Evolutionary conservation across 1,140 invertebrate species (phyloP).

Genomic region (Conus ventricosus): DNA sequence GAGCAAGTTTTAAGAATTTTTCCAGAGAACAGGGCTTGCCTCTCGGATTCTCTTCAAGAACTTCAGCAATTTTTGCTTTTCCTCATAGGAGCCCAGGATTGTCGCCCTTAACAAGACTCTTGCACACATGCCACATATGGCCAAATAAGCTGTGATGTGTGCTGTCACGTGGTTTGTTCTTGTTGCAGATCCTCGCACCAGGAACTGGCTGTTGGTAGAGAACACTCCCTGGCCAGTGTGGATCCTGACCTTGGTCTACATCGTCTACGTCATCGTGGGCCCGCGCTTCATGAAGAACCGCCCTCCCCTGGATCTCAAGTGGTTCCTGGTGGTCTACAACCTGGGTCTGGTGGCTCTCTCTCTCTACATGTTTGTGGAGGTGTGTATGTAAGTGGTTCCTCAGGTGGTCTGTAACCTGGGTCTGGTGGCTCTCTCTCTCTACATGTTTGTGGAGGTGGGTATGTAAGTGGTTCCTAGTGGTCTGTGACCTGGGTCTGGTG

Average conservation of each 20-base stretch:
- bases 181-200: slow-evolving; percentile 74
- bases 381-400: slow-evolving; percentile 86
- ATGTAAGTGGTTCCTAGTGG: slow-evolving; percentile 85
- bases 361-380: slow-evolving; percentile 49
- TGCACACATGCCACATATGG: no score
- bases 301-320: slow-evolving; percentile 87
- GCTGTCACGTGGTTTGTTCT: no score
- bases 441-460: no score
- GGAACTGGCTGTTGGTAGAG: slow-evolving; percentile 75
- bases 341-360: slow-evolving; percentile 88
- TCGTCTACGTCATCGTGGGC: slow-evolving; percentile 78
- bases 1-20: no score
- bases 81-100: no score
- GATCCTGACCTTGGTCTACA: slow-evolving; percentile 72
- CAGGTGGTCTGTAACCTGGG: slow-evolving; percentile 89
- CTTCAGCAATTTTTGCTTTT: no score
- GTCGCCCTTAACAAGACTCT: no score
- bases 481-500: slow-evolving; percentile 91
- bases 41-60: no score
- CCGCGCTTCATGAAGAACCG: slow-evolving; percentile 92
- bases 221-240: slow-evolving; percentile 74
- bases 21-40: no score
- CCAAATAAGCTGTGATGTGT: no score
- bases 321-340: slow-evolving; percentile 89
- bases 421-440: slow-evolving; percentile 85